Evolutionary conservation across 2,888 invertebrate species (phyloP).

Genomic region (Hedychridium roseum): DNA sequence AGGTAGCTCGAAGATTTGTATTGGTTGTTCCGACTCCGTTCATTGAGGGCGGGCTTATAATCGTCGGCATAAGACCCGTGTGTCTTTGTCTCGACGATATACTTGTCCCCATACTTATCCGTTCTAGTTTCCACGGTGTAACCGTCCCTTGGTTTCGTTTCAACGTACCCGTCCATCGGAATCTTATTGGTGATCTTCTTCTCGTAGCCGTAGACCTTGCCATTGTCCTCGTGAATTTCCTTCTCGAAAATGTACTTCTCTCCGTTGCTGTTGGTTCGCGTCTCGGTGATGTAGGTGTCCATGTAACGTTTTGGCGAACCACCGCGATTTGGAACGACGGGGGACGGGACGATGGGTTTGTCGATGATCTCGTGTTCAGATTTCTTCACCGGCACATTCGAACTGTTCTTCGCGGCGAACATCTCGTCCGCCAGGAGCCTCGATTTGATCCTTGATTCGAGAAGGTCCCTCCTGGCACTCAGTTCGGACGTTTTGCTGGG

Average conservation of each 20-base stretch:
- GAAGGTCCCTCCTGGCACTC: slow-evolving; percentile 76
- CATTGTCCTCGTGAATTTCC: slow-evolving; percentile 59
- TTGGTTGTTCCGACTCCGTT: slow-evolving; percentile 45
- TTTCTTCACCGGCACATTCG: slow-evolving; percentile 45
- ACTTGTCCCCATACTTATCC: slow-evolving; percentile 59
- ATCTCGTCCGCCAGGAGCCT: slow-evolving; percentile 65
- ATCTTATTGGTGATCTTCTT: slow-evolving; percentile 66
- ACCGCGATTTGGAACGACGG: slow-evolving; percentile 54
- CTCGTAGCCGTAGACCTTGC: slow-evolving; percentile 60
- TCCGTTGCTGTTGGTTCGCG: slow-evolving; percentile 57
- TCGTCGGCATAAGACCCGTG: slow-evolving; percentile 53
- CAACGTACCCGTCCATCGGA: slow-evolving; percentile 65
- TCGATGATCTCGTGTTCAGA: slow-evolving; percentile 58
- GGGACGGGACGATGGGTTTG: slow-evolving; percentile 59
- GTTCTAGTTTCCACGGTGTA: slow-evolving; percentile 56
- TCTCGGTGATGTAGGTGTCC: slow-evolving; percentile 58
- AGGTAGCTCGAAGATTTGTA: slow-evolving; percentile 35
- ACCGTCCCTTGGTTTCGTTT: slow-evolving; percentile 48
- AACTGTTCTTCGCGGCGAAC: slow-evolving; percentile 49
- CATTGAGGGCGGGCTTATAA: slow-evolving; percentile 51
- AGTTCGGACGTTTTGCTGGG: slow-evolving; percentile 67
- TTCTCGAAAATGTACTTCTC: slow-evolving; percentile 61
- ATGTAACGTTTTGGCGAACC: slow-evolving; percentile 57
- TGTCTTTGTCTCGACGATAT: slow-evolving; percentile 55
- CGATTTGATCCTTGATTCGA: slow-evolving; percentile 79